A percentile compares a stretch with the other conserved stretches of the same genome.
Conservation (phyloP, 2,113 vertebrate genomes). For the Zapus hudsonius region DNA sequence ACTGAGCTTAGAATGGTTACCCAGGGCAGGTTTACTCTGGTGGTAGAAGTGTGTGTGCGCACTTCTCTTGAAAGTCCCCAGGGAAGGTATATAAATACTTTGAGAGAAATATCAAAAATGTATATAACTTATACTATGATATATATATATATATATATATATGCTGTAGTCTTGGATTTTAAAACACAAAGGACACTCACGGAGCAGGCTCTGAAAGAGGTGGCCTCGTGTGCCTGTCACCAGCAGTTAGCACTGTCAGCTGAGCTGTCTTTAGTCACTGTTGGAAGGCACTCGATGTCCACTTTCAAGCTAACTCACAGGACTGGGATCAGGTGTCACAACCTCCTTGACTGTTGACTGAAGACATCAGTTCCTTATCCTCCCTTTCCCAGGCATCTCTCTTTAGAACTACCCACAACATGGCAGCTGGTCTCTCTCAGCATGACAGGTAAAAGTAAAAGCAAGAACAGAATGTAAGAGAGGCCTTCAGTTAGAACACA, state of each 20-base stretch:
- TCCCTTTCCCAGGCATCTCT: too few species aligned
- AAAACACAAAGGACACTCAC: background rate
- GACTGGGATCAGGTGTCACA: too few species aligned
- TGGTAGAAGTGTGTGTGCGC: background rate
- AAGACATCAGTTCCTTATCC: background rate
- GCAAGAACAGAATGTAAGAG: background rate
- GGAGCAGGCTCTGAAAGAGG: background rate
- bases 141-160: too few species aligned
- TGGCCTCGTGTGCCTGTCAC: background rate
- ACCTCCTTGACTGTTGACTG: too few species aligned
- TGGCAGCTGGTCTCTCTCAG: background rate
- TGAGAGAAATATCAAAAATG: background rate
- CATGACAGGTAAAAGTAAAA: background rate
- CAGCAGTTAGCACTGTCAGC: background rate
- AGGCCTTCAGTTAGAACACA: background rate
- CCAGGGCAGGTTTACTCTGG: slow-evolving; percentile 65
- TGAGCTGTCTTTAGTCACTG: background rate
- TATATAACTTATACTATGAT: background rate
- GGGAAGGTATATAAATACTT: slow-evolving; percentile 40
- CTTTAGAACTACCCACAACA: background rate
- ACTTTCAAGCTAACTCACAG: background rate
- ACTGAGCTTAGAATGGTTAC: slow-evolving; percentile 61
- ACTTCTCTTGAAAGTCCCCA: slow-evolving; percentile 71
- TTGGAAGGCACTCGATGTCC: background rate
- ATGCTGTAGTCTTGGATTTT: background rate